phyloP scores from a whole-genome alignment of 2,797 vertebrate genomes.

The Thamnophis elegans region DNA sequence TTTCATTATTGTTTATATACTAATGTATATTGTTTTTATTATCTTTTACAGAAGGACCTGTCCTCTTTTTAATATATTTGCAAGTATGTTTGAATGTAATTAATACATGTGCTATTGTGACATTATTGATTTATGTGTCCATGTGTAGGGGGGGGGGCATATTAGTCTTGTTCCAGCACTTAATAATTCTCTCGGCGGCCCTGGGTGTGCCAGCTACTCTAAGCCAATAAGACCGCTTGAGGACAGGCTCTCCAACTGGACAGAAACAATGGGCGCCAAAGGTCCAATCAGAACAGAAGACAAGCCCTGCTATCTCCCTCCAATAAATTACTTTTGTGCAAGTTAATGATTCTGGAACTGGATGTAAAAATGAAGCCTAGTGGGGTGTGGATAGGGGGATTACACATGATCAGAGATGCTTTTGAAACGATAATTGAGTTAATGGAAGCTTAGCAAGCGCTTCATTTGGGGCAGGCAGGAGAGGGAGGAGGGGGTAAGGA shows the following conservation, averaged over 20 bases:
- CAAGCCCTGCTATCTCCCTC: neutral
- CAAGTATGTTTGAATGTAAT: no score
- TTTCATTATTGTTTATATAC: no score
- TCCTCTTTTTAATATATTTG: no score
- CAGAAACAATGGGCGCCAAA: no score
- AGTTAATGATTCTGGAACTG: constrained; percentile 65
- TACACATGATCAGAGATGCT: constrained; percentile 54
- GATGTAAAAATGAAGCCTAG: constrained; percentile 64
- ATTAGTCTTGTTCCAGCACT: no score
- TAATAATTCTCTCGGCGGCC: no score
- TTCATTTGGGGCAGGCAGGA: constrained; percentile 40
- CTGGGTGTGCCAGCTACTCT: neutral
- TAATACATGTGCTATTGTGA: no score
- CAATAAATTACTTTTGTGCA: constrained; percentile 68
- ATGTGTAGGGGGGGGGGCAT: no score
- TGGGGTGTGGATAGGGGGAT: constrained; percentile 46
- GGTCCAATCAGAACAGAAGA: neutral
- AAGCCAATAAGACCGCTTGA: neutral
- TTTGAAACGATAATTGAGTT: constrained; percentile 75
- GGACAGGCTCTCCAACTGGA: neutral
- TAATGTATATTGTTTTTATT: no score
- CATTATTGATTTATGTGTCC: no score
- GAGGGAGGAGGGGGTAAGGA: neutral
- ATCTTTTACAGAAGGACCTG: no score
- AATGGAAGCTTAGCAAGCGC: constrained; percentile 67